Percentiles rank a stretch among this genome's conserved stretches.
These are phyloP conservation scores for Enchytraeus crypticus DNA, from an alignment of 2,888 invertebrate species.

Conservation along the genomic window DNA sequence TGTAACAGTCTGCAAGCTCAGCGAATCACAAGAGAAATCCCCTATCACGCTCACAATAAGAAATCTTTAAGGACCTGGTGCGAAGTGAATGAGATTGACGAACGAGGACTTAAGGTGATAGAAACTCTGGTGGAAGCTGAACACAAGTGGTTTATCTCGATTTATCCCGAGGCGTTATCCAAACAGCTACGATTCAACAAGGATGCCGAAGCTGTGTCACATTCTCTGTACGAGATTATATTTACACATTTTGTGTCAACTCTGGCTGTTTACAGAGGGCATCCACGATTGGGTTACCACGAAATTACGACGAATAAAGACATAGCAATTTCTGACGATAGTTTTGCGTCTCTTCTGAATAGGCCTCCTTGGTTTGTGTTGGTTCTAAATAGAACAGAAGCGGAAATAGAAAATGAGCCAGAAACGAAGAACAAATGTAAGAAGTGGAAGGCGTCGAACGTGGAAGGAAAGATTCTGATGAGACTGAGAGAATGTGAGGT, in stretches of 20 bases:
- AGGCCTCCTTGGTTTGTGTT: neutral
- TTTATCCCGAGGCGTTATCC: neutral
- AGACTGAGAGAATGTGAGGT: too few relatives aligned
- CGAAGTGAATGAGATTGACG: neutral
- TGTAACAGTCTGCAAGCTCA: neutral
- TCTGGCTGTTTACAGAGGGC: neutral
- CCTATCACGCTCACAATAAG: too few relatives aligned
- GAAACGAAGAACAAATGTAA: too few relatives aligned
- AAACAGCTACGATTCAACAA: neutral
- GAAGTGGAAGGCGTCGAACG: too few relatives aligned
- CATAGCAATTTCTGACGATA: neutral
- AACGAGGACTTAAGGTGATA: neutral
- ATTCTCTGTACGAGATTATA: neutral
- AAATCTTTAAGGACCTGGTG: neutral
- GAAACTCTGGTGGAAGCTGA: neutral
- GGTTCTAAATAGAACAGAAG: too few relatives aligned
- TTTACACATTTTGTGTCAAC: neutral
- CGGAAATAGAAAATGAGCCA: too few relatives aligned
- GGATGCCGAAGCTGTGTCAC: neutral
- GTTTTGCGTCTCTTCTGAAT: neutral
- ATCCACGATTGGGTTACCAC: neutral
- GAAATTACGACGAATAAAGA: neutral
- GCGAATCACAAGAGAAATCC: too few relatives aligned
- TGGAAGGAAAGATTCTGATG: too few relatives aligned
- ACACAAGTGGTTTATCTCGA: neutral